Percentiles rank a stretch among this genome's conserved stretches.
Evolutionary conservation across 2,113 vertebrate species (phyloP).

Genomic region (Rafetus swinhoei): DNA sequence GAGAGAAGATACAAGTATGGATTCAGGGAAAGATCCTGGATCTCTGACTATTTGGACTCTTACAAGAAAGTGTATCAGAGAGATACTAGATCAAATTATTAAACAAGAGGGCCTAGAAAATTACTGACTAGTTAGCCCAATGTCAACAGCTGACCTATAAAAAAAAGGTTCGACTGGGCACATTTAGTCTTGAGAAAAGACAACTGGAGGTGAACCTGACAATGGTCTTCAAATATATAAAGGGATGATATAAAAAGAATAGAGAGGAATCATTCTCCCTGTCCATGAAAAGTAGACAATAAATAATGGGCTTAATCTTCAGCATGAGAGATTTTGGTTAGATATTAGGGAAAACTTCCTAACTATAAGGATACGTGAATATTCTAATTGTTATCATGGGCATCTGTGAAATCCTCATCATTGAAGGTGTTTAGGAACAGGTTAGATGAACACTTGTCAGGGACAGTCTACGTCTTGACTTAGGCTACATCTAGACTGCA

Average conservation of each 20-base stretch:
- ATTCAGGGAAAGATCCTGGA: too few relatives aligned
- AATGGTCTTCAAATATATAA: background rate
- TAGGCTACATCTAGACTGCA: too few relatives aligned
- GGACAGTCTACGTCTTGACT: too few relatives aligned
- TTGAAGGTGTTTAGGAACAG: background rate
- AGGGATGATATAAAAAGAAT: background rate
- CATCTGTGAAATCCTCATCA: background rate
- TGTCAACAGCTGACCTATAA: background rate
- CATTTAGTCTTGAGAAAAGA: background rate
- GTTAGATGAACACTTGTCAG: background rate
- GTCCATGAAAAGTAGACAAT: background rate
- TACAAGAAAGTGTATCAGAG: too few relatives aligned
- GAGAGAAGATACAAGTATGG: too few relatives aligned
- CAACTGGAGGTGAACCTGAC: background rate
- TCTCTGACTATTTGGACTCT: too few relatives aligned
- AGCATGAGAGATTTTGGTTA: background rate
- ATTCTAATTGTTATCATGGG: background rate
- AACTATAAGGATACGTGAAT: background rate
- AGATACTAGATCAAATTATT: too few relatives aligned
- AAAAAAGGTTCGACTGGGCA: background rate
- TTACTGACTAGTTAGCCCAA: too few relatives aligned
- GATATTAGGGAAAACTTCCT: too few relatives aligned
- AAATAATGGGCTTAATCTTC: background rate
- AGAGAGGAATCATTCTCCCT: background rate
- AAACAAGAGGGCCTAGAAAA: too few relatives aligned